Evolutionary conservation across 2,888 invertebrate species (phyloP).

Genomic region (Tachystola acroxantha): DNA sequence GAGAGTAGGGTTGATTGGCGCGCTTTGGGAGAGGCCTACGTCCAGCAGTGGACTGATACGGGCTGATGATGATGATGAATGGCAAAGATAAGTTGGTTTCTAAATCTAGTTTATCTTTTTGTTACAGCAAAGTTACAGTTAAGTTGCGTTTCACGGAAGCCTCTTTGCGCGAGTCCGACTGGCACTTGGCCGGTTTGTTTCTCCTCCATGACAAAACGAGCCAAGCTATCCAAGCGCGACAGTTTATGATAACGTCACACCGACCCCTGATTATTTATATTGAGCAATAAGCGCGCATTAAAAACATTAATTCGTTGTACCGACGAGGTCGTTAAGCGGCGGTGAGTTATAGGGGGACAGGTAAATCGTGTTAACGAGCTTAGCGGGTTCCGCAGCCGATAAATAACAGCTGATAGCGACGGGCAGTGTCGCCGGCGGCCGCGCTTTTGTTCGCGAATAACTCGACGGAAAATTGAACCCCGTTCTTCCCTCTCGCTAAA

Average conservation of each 20-base stretch:
- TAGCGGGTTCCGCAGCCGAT: conserved; percentile 9
- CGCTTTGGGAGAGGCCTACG: too few relatives aligned
- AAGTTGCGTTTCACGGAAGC: too few relatives aligned
- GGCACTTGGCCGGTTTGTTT: too few relatives aligned
- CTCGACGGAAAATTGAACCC: conserved; percentile 7
- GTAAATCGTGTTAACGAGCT: conserved; percentile 12
- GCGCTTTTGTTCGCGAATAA: conserved; percentile 7
- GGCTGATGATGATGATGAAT: too few relatives aligned
- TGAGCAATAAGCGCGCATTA: conserved; percentile 5
- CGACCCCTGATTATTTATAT: conserved; percentile 1
- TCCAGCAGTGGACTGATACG: too few relatives aligned
- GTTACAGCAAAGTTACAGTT: too few relatives aligned
- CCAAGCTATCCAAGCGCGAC: too few relatives aligned
- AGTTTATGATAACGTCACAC: not conserved
- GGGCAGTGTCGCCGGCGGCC: conserved; percentile 1
- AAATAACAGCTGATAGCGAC: conserved; percentile 9
- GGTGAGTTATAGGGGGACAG: conserved; percentile 8
- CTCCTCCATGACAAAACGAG: too few relatives aligned
- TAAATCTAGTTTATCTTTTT: too few relatives aligned
- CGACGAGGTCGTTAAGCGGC: conserved; percentile 5
- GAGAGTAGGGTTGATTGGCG: too few relatives aligned
- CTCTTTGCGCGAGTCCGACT: too few relatives aligned
- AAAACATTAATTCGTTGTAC: conserved; percentile 8
- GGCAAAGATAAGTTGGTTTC: too few relatives aligned
- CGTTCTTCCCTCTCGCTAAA: not conserved